Percentiles rank a stretch among this genome's conserved stretches.
phyloP scores from a whole-genome alignment of 2,888 invertebrate genomes.

The Phyllotreta striolata region DNA sequence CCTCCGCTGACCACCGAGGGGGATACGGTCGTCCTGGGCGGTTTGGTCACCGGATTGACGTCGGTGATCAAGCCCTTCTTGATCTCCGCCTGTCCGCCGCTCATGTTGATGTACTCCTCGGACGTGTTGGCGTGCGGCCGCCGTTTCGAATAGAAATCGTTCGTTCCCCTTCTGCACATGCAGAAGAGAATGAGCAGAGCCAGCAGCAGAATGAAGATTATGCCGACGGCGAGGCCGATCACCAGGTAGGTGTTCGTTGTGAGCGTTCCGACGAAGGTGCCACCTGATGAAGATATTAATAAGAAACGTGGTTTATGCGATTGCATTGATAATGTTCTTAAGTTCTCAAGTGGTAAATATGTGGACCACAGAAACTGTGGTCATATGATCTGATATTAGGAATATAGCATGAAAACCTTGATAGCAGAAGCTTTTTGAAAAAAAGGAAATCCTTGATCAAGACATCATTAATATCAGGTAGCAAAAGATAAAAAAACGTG shows the following conservation, averaged over 20 bases:
- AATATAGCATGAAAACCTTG: too few species aligned
- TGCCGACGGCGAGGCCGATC: conserved; percentile 62
- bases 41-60: conserved; percentile 85
- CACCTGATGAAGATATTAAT: conserved; percentile 52
- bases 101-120: conserved; percentile 70
- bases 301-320: too few species aligned
- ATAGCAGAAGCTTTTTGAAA: too few species aligned
- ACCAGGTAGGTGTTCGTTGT: conserved; percentile 62
- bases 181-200: conserved; percentile 60
- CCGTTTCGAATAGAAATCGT: conserved; percentile 49
- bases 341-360: too few species aligned
- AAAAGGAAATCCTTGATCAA: too few species aligned
- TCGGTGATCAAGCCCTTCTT: conserved; percentile 85
- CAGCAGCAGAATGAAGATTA: conserved; percentile 62
- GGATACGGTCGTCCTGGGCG: conserved; percentile 78
- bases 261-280: conserved; percentile 41
- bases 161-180: conserved; percentile 54
- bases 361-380: too few species aligned
- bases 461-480: too few species aligned
- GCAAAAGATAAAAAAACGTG: too few species aligned
- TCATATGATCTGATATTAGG: too few species aligned
- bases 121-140: conserved; percentile 52
- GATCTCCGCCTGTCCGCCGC: conserved; percentile 82
- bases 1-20: conserved; percentile 77
- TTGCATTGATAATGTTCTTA: too few species aligned